phyloP scores from a whole-genome alignment of 2,113 vertebrate genomes.

The Poecile atricapillus region DNA sequence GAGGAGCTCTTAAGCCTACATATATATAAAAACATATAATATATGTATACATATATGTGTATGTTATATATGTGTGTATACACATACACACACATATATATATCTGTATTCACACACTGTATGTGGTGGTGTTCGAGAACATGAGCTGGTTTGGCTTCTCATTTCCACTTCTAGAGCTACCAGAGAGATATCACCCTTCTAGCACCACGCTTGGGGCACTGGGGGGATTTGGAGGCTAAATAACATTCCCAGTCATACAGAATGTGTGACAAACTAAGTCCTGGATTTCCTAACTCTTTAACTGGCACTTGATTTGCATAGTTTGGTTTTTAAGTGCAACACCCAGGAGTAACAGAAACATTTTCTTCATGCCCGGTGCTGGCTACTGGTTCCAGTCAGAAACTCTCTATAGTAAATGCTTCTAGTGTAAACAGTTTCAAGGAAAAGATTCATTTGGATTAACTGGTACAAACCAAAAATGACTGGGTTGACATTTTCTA shows the following conservation, averaged over 20 bases:
- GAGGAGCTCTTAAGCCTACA: background rate
- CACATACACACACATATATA: fast-evolving
- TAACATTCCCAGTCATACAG: background rate
- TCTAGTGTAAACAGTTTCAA: background rate
- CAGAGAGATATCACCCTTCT: background rate
- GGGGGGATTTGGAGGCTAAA: background rate
- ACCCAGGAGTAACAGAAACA: background rate
- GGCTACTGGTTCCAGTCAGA: background rate
- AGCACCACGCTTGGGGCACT: background rate
- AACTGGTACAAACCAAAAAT: background rate
- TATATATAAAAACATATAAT: no score
- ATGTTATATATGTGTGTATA: no score
- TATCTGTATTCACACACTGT: background rate
- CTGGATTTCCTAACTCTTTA: background rate
- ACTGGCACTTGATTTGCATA: background rate
- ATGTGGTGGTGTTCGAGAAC: background rate
- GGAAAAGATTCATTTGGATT: background rate
- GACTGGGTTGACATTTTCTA: background rate
- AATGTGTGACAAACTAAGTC: background rate
- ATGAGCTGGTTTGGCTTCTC: background rate
- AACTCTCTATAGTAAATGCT: background rate
- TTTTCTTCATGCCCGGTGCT: background rate
- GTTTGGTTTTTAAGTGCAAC: background rate
- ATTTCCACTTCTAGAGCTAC: background rate
- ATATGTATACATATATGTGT: no score